Evolutionary conservation across 1,140 invertebrate species (phyloP).

Genomic region (Drosophila ambigua): DNA sequence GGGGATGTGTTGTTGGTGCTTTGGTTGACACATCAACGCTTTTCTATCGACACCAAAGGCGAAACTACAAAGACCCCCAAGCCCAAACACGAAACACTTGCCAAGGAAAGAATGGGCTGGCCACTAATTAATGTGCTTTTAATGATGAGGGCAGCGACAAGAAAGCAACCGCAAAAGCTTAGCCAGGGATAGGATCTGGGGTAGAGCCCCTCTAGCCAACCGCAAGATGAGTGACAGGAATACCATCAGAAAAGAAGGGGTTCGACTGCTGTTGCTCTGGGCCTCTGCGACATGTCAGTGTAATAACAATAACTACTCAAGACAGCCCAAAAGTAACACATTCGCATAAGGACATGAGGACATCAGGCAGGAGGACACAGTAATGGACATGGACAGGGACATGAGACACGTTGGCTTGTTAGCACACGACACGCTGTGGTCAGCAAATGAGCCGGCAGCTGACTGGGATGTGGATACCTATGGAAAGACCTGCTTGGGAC

Average conservation of each 20-base stretch:
- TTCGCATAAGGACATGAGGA: constrained; percentile 38
- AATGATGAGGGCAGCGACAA: constrained; percentile 62
- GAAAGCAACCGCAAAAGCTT: constrained; percentile 71
- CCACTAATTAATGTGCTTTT: constrained; percentile 79
- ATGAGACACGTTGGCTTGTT: constrained; percentile 65
- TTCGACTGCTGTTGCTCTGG: constrained; percentile 41
- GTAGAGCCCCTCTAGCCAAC: constrained; percentile 32
- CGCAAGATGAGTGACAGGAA: constrained; percentile 68
- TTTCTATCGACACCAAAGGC: constrained; percentile 68
- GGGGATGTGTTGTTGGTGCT: constrained; percentile 57
- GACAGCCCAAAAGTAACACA: constrained; percentile 81
- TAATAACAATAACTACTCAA: constrained; percentile 80
- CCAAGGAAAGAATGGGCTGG: constrained; percentile 28
- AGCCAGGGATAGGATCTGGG: constrained; percentile 32
- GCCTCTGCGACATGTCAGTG: constrained; percentile 66
- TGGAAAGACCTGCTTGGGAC: constrained; percentile 7
- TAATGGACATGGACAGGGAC: constrained; percentile 48
- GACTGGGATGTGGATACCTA: constrained; percentile 13
- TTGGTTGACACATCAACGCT: constrained; percentile 79
- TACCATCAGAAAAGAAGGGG: constrained; percentile 35
- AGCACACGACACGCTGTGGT: constrained; percentile 79
- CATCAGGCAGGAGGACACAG: constrained; percentile 27
- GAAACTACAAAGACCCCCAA: constrained; percentile 59
- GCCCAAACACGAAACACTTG: constrained; percentile 15
- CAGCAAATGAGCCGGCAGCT: constrained; percentile 72